Conservation (phyloP, 2,113 vertebrate genomes). For the Heterochromis multidens region DNA sequence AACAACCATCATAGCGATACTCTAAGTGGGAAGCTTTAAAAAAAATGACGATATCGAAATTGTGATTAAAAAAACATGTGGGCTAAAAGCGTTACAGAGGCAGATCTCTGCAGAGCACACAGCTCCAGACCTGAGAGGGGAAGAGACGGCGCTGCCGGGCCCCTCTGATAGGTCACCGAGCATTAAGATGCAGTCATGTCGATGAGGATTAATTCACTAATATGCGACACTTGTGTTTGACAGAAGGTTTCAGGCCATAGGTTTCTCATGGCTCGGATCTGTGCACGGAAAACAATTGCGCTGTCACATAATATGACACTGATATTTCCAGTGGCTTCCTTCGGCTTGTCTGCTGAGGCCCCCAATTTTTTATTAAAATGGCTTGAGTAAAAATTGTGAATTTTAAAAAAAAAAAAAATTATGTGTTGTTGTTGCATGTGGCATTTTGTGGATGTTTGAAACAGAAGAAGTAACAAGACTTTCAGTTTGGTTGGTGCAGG, state of each 20-base stretch:
- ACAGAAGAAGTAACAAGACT: not conserved
- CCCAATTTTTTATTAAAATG: not conserved
- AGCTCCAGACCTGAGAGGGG: not conserved
- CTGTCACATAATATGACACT: conserved; percentile 29
- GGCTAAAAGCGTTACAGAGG: not conserved
- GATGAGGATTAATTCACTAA: conserved; percentile 62
- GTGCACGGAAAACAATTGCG: conserved; percentile 2
- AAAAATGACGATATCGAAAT: not conserved
- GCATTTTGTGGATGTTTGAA: not conserved
- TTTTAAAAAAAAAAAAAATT: too few species aligned
- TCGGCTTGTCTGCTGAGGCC: not conserved
- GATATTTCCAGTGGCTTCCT: conserved; percentile 19
- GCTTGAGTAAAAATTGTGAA: not conserved
- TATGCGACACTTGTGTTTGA: conserved; percentile 47
- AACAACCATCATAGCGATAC: not conserved
- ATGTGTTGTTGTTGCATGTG: not conserved
- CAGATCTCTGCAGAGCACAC: not conserved
- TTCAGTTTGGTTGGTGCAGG: not conserved
- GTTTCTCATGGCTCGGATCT: conserved; percentile 47
- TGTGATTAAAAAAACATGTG: not conserved
- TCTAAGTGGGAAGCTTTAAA: not conserved
- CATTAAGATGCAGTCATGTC: conserved; percentile 55
- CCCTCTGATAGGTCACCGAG: conserved; percentile 64
- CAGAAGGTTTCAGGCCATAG: conserved; percentile 57
- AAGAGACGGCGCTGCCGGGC: conserved; percentile 42